Percentiles rank a stretch among this genome's conserved stretches.
phyloP scores from a whole-genome alignment of 2,888 invertebrate species.

The Anaspis maculata region DNA sequence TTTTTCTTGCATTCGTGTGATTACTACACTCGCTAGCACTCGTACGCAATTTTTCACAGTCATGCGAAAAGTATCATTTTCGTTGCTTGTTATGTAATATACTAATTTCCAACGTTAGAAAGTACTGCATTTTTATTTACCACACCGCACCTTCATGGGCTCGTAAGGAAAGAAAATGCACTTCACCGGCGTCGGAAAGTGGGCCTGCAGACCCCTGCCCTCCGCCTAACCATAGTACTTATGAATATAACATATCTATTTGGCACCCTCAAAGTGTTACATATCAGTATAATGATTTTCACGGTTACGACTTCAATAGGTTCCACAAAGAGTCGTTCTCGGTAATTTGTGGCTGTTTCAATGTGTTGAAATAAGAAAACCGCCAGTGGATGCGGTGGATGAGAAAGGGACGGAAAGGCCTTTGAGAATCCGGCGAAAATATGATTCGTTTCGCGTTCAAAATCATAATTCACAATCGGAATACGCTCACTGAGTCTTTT shows the following conservation, averaged over 20 bases:
- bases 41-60: too few relatives aligned
- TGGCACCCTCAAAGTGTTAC: constrained; percentile 45
- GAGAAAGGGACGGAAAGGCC: constrained; percentile 25
- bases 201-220: too few relatives aligned
- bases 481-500: constrained; percentile 41
- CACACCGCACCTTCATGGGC: too few relatives aligned
- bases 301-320: constrained; percentile 38
- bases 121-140: too few relatives aligned
- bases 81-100: too few relatives aligned
- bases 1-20: too few relatives aligned
- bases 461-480: constrained; percentile 43
- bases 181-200: too few relatives aligned
- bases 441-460: constrained; percentile 42
- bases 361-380: constrained; percentile 28
- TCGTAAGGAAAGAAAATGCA: too few relatives aligned
- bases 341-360: constrained; percentile 36
- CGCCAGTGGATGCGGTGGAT: constrained; percentile 14
- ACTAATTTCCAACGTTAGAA: too few relatives aligned
- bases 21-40: too few relatives aligned
- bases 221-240: constrained; percentile 23
- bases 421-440: constrained; percentile 42
- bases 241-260: constrained; percentile 45
- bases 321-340: constrained; percentile 30
- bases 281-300: constrained; percentile 43
- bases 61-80: too few relatives aligned